Percentiles rank a stretch among this genome's conserved stretches.
phyloP scores from a whole-genome alignment of 2,113 vertebrate genomes.

The Ptilorrhoa leucosticta region DNA sequence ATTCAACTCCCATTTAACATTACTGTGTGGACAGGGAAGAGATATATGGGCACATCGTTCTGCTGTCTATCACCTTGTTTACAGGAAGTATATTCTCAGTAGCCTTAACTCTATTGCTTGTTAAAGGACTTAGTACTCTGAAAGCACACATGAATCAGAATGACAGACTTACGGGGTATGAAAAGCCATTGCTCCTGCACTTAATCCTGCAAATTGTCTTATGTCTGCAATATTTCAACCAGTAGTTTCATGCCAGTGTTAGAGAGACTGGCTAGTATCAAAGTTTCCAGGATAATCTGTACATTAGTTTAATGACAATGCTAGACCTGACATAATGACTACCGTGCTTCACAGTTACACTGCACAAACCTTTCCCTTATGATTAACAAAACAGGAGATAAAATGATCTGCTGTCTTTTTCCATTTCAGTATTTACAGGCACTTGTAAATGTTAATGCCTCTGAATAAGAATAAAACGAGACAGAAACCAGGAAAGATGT shows the following conservation, averaged over 20 bases:
- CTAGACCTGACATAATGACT: background rate
- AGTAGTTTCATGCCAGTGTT: background rate
- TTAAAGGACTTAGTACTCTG: background rate
- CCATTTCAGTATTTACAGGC: background rate
- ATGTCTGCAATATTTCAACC: background rate
- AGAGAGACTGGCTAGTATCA: slow-evolving; percentile 13
- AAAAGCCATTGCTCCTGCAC: background rate
- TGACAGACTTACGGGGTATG: background rate
- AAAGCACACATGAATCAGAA: background rate
- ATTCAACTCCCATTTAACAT: background rate
- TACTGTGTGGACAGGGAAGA: background rate
- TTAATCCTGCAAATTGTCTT: background rate
- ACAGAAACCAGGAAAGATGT: background rate
- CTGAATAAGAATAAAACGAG: background rate
- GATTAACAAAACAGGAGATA: slow-evolving; percentile 5
- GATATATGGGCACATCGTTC: background rate
- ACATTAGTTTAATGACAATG: slow-evolving; percentile 10
- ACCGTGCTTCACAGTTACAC: background rate
- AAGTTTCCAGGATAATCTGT: background rate
- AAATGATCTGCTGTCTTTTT: background rate
- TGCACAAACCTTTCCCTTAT: background rate
- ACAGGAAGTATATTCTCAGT: background rate
- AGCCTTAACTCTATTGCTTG: background rate
- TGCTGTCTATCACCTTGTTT: background rate
- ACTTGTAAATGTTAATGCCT: background rate